Conservation (phyloP, 2,888 invertebrate species). For the Pelosia muscerda region DNA sequence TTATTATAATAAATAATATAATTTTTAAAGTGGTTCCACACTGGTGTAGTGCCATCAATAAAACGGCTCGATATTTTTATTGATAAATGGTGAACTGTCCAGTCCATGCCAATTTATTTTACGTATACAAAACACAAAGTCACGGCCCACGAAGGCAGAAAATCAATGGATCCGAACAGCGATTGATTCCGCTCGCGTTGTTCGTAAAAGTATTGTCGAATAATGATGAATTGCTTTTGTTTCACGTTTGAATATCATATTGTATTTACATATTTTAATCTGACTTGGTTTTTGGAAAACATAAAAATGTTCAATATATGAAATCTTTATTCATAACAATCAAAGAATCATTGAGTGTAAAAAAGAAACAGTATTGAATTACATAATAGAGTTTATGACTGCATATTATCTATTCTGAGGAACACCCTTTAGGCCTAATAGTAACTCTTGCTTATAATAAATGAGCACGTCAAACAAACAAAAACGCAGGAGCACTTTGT, state of each 20-base stretch:
- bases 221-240: constrained; percentile 26
- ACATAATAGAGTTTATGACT: too few relatives aligned
- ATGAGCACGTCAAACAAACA: too few relatives aligned
- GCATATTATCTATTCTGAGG: too few relatives aligned
- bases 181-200: constrained; percentile 35
- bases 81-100: constrained; percentile 46
- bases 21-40: constrained; percentile 22
- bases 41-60: constrained; percentile 10
- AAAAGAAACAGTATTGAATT: too few relatives aligned
- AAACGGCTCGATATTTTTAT: constrained; percentile 33
- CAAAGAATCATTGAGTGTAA: too few relatives aligned
- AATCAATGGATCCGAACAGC: constrained; percentile 44
- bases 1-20: constrained; percentile 1
- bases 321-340: not conserved
- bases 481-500: too few relatives aligned
- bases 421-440: too few relatives aligned
- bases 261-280: constrained; percentile 39
- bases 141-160: constrained; percentile 36
- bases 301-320: not conserved
- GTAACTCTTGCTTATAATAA: too few relatives aligned
- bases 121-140: constrained; percentile 40
- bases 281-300: not conserved
- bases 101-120: constrained; percentile 41
- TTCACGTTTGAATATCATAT: not conserved
- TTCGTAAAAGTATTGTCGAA: constrained; percentile 25